Conservation (phyloP, 2,888 invertebrate species). For the Suillia variegata region DNA sequence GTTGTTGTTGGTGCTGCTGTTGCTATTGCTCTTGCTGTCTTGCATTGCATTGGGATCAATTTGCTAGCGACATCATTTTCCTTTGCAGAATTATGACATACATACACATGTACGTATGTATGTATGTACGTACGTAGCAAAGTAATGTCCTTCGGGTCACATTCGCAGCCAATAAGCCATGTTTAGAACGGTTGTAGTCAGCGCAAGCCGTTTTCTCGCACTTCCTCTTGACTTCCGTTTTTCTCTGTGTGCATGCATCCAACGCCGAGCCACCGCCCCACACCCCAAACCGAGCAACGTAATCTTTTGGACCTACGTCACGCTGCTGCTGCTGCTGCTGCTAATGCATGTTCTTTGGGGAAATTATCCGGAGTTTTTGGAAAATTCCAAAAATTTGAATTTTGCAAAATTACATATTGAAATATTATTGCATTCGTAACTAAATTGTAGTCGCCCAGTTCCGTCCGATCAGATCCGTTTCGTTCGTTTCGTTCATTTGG, state of each 20-base stretch:
- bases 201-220: conserved; percentile 17
- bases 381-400: conserved; percentile 43
- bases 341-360: conserved; percentile 55
- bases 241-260: not conserved
- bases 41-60: conserved; percentile 49
- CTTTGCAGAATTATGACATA: conserved; percentile 28
- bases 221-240: not conserved
- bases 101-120: too few species aligned
- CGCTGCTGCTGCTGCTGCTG: conserved; percentile 30
- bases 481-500: conserved; percentile 8
- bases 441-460: conserved; percentile 3
- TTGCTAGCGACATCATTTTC: conserved; percentile 41
- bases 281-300: not conserved
- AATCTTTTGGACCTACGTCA: not conserved
- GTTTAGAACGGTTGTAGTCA: not conserved
- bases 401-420: conserved; percentile 52
- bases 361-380: conserved; percentile 50
- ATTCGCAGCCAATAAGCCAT: conserved; percentile 21
- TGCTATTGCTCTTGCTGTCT: conserved; percentile 27
- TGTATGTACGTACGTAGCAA: not conserved
- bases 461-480: not conserved
- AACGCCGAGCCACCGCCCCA: not conserved
- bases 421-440: conserved; percentile 44
- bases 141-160: conserved; percentile 28
- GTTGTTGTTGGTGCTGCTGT: conserved; percentile 19